These are phyloP conservation scores for Aphodius sticticus DNA, from an alignment of 2,888 invertebrate genomes.

Conservation along the genomic window DNA sequence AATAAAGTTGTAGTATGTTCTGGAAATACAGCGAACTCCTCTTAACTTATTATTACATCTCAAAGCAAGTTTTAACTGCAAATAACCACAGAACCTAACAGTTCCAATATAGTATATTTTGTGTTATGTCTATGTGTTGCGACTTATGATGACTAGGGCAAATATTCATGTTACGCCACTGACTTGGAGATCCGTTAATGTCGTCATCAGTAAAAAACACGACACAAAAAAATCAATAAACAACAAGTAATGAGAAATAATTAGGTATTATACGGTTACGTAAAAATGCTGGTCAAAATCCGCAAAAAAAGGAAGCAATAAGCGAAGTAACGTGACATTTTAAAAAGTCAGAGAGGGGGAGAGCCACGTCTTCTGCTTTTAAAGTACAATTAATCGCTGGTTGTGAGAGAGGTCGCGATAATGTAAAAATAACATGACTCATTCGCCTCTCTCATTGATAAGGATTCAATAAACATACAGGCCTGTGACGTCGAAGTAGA, in stretches of 20 bases:
- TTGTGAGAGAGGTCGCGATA: neutral
- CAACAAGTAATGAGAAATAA: neutral
- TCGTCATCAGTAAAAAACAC: neutral
- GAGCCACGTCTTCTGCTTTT: neutral
- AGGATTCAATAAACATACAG: slow-evolving; percentile 4
- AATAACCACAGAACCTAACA: no score
- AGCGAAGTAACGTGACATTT: neutral
- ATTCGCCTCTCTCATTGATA: slow-evolving; percentile 4
- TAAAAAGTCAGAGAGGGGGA: neutral
- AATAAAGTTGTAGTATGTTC: no score
- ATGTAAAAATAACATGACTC: neutral
- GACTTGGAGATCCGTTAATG: no score
- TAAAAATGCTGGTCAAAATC: neutral
- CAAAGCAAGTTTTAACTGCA: no score
- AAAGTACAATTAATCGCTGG: neutral
- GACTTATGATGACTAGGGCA: no score
- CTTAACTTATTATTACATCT: no score
- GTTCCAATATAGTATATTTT: no score
- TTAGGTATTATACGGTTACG: neutral
- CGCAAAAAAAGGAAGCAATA: neutral
- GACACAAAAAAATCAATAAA: neutral
- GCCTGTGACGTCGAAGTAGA: neutral
- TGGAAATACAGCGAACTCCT: no score
- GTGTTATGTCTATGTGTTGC: no score
- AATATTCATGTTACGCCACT: no score